Evolutionary conservation across 2,797 vertebrate species (phyloP), one percentile per base, ranked within the genome.

Genomic region (Microctenopoma lineatum): DNA sequence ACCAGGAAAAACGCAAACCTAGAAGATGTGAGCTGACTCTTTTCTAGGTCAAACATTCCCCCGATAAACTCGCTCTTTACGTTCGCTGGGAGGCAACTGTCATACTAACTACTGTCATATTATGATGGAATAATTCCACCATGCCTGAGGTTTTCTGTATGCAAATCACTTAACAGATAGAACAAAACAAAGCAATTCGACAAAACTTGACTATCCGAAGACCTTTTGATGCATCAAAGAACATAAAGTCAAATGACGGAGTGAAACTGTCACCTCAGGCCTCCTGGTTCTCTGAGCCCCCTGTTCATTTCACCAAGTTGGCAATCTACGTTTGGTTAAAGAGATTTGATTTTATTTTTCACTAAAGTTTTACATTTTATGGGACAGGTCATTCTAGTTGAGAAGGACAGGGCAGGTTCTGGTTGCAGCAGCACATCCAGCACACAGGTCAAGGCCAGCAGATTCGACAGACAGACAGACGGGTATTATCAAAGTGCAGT

Each of bases 321-420:
- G 21, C 38, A 29, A 57, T 15, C 36, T 18, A 32, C 9, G 25
- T 10, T 7, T 29, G 42, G 12, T 41, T 13, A 3, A 46, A 27
- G 9, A 59, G 27, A 51, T 58, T 18, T 21, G 6, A 18, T 57
- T 16, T 12, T 26, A 27, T 32, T 0, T 11, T 18, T 5, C 21
- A 44, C 34, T 13, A 18, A n/a, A 56, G 38, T 2, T 8, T n/a
- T 14, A 38, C 14, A 45, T 41, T 50, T 5, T n/a, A 7, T 39
- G 52, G 45, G 42, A 68, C 77, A 68, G 62, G 79, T 79, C 55
- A 64, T 53, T 76, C 59, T 25, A 21, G 72, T 65, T 73, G 4
- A 64, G 27, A 13, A 61, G 42, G 53, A 55, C 50, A 38, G n/a
- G 42, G 46, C 52, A 16, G 9, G 7, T 9, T 73, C 48, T 68